A percentile compares a stretch with the other conserved stretches of the same genome.
Conservation (phyloP, 2,113 vertebrate genomes). For the Boulengeromyrus knoepffleri region DNA sequence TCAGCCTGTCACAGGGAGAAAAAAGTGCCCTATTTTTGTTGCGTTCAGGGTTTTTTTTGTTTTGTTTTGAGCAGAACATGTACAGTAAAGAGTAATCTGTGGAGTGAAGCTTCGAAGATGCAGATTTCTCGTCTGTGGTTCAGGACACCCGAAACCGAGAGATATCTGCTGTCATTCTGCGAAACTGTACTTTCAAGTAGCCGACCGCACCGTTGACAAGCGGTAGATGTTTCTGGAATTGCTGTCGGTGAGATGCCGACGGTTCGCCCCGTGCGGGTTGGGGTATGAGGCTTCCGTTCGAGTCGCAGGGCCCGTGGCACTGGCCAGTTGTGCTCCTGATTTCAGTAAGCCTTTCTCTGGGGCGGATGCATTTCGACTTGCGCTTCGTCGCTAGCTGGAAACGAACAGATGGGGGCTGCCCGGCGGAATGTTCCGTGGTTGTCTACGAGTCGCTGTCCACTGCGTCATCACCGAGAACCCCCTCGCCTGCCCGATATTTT, state of each 20-base stretch:
- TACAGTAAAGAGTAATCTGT: slow-evolving; percentile 12
- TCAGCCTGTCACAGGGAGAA: neutral
- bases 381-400: neutral
- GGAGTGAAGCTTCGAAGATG: slow-evolving; percentile 13
- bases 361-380: neutral
- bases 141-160: slow-evolving; percentile 15
- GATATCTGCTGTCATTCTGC: neutral
- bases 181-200: slow-evolving; percentile 30
- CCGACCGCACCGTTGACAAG: neutral
- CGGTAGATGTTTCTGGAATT: neutral
- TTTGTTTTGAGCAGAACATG: neutral
- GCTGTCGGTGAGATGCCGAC: neutral
- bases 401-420: neutral
- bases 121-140: slow-evolving; percentile 12
- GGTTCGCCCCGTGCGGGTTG: neutral
- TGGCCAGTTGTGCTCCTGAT: neutral
- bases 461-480: neutral
- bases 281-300: neutral
- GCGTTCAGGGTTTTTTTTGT: neutral
- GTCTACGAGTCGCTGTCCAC: neutral
- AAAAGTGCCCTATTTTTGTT: neutral
- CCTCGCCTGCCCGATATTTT: neutral
- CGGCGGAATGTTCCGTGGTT: neutral
- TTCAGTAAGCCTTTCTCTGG: neutral
- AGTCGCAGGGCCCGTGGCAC: neutral